Base-by-base conservation (phyloP, 1,140 invertebrate genomes). In the Neotoxoptera formosana region DNA sequence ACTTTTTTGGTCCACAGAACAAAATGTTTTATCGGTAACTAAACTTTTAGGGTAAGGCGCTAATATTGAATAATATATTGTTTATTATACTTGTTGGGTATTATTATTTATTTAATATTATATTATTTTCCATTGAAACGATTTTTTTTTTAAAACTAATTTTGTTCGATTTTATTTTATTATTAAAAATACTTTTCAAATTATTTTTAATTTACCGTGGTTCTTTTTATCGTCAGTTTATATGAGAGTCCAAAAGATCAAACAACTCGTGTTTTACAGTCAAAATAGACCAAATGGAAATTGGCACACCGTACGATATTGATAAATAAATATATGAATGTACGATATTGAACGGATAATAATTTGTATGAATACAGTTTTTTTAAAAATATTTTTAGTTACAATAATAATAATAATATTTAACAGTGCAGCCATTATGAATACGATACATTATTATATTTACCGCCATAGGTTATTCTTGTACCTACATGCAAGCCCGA, bases 11-110 rank as follows among this genome's bases (percentile, higher is more conserved):
- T 67, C 9, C 53, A 21, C 36, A 60, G 23, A 90, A 41, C 25
- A 67, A 90, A 90, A 90, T 67, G 41, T 21, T 90, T 45, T 45
- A 67, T 67, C 30, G 89, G 14, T 47, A 67, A 90, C 53, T 41
- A 47, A 45, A 67, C 34, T 45, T 60, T 90, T 67, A 7, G 25
- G 0, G 7, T 90, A 8, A 7, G 7, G 7, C 45, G n/a, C 41
- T 9, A 67, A 90, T 67, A 67, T 56, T n/a, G 89, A 90, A 90
- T 67, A 67, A 90, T 45, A 90, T 90, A 67, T 60, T 30, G 45
- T 36, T 81, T 36, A 36, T 36, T 76, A n/a, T 17, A 67, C 6
- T 14, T n/a, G 8, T 60, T 11, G 25, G n/a, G 25, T n/a, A 76
- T 76, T 41, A 45, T 45, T 30, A 25, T 53, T 88, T 14, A n/a